Evolutionary conservation across 2,797 vertebrate genomes (phyloP).

Genomic region (Lacerta bilineata): DNA sequence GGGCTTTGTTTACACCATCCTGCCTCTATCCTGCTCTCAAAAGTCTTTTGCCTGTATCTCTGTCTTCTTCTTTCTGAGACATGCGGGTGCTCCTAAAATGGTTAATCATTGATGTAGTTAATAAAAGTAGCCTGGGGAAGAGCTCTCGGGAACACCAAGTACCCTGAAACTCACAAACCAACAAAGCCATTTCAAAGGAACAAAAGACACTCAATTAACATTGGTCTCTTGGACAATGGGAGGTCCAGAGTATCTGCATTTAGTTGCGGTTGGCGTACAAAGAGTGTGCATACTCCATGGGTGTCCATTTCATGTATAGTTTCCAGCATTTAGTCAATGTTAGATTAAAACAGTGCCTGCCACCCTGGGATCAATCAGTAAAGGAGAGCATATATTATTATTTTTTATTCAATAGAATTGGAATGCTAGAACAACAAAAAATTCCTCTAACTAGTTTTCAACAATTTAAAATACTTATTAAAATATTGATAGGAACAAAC

Average conservation of each 20-base stretch:
- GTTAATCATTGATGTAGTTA: constrained; percentile 19
- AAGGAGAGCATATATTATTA: too few species aligned
- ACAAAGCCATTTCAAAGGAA: not conserved
- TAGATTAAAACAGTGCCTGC: not conserved
- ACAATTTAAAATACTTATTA: too few species aligned
- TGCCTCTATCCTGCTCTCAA: not conserved
- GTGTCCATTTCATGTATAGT: not conserved
- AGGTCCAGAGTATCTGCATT: not conserved
- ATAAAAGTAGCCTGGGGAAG: constrained; percentile 17
- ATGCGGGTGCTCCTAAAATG: not conserved
- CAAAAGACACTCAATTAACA: not conserved
- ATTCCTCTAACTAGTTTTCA: too few species aligned
- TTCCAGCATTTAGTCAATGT: not conserved
- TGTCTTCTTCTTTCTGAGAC: not conserved
- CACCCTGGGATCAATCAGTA: not conserved
- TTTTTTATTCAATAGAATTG: too few species aligned
- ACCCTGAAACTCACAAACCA: not conserved
- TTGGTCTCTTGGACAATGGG: not conserved
- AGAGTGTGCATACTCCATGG: too few species aligned
- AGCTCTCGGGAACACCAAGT: constrained; percentile 1
- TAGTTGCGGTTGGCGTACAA: not conserved
- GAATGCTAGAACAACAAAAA: too few species aligned
- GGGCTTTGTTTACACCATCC: not conserved
- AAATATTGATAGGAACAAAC: too few species aligned
- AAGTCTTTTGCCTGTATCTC: too few species aligned